Percentiles rank a stretch among this genome's conserved stretches.
Evolutionary conservation across 2,888 invertebrate species (phyloP).

Genomic region (Xiphydria camelus): DNA sequence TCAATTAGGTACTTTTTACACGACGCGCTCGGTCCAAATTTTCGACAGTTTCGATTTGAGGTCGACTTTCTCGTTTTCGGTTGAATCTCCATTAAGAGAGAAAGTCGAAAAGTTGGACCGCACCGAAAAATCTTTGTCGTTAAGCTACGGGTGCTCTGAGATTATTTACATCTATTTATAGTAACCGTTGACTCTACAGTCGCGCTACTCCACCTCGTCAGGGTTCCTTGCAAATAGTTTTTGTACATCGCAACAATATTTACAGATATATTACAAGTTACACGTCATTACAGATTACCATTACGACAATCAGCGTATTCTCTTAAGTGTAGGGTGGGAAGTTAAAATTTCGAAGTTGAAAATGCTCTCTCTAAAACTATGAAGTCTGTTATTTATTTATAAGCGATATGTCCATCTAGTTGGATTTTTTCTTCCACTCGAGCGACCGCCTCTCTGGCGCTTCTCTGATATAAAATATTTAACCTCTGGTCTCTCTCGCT

Average conservation of each 20-base stretch:
- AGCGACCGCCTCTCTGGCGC: not conserved
- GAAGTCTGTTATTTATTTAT: constrained; percentile 41
- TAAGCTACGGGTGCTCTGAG: constrained; percentile 46
- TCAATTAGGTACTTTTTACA: constrained; percentile 25
- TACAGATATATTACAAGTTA: constrained; percentile 53
- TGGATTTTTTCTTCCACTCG: constrained; percentile 6
- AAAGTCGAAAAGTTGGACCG: not conserved
- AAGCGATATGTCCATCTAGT: constrained; percentile 50
- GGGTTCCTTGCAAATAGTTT: constrained; percentile 35
- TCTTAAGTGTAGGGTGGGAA: constrained; percentile 24
- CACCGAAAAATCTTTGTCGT: constrained; percentile 17
- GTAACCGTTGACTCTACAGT: constrained; percentile 46
- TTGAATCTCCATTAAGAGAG: not conserved
- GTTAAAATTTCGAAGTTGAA: constrained; percentile 43
- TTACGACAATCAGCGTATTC: constrained; percentile 41
- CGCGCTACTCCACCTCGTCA: constrained; percentile 41
- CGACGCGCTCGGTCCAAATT: constrained; percentile 3
- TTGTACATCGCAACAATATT: constrained; percentile 56
- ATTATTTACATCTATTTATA: constrained; percentile 53
- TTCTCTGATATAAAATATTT: not conserved
- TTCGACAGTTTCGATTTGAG: not conserved
- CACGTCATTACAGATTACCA: constrained; percentile 20
- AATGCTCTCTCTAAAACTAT: constrained; percentile 39
- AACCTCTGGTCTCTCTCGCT: too few species aligned
- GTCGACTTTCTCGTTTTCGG: not conserved